Base-by-base conservation (phyloP, 2,888 invertebrate species). In the Stenichneumon culpator region DNA sequence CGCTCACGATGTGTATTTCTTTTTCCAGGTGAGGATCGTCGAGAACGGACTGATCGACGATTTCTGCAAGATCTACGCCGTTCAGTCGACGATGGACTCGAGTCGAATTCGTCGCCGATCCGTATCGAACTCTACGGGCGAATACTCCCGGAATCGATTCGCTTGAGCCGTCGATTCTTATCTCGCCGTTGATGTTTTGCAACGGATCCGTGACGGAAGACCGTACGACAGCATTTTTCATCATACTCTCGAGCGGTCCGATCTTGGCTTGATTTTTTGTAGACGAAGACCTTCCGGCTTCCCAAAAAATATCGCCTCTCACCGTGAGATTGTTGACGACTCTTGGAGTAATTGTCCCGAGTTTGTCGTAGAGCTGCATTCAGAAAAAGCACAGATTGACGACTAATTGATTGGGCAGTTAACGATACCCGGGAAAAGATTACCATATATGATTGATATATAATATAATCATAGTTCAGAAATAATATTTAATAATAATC, bases 281-380 rank as follows among this genome's bases (percentile, higher is more conserved):
- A 63, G 4, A 90, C 85, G 22, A 79, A n/a, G 0, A 83, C 68
- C 2, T 77, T 39, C 44, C 91, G 4, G 79, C 72, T 7, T 84
- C 67, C 93, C 93, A 93, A 11, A 77, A 86, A 19, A 92, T 47
- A 44, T 87, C 88, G 54, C 91, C 92, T 1, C 87, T 25, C 14
- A 92, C 87, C n/a, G 44, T 84, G 16, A 93, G 81, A 74, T 80
- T 79, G 1, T 67, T 67, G 7, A 90, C 83, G 14, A 72, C 39
- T 22, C 65, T 84, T 14, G 81, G 39, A 0, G 89, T 82, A 39
- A 92, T 79, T 7, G 25, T 54, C 3, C 84, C 54, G 47, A 90
- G 77, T 16, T 63, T 86, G 0, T 88, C 79, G 69, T 88, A 87
- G 14, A 92, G 39, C 92, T 92, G 77, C 36, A 88, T 89, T 28